Evolutionary conservation across 1,140 invertebrate species (phyloP), one percentile per base, ranked within the genome.

Genomic region (Drosophila miranda): DNA sequence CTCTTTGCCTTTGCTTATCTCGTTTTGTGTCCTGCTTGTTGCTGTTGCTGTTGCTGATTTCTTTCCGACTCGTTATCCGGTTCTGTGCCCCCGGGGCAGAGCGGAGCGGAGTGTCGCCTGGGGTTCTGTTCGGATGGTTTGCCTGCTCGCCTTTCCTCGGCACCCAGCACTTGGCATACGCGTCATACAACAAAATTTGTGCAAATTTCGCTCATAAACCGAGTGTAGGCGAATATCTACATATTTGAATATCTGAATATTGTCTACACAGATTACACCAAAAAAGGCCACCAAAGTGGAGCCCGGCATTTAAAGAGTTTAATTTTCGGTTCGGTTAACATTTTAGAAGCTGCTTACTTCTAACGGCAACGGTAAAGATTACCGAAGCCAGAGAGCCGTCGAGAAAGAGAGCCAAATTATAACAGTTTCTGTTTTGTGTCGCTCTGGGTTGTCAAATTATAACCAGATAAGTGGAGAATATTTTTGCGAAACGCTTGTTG

Each of bases 111-210:
- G 19, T 2, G 19, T 19, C 19, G 19, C 19, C 19, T 19, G 19
- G 19, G 16, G 16, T 16, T 16, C 16, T 16, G 16, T 16, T 16
- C 16, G 16, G 16, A 19, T 2, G 19, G 66, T 71, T 80, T 70
- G 73, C 77, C 60, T 86, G 61, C 77, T 86, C 23, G 41, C 34
- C 9, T 51, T 75, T 86, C 66, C 81, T 86, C 72, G 57, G 54
- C 77, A 72, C 88, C 89, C 71, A 81, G 63, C 75, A 89, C 30
- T 86, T 90, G 70, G 69, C 88, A 90, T 89, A 80, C 74, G 89
- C 69, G 59, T 57, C 72, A 54, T 71, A 88, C 88, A 90, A 90
- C 89, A 90, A 90, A 89, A 77, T 71, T 69, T 55, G 43, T 57
- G 70, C 68, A 83, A 80, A 75, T 38, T 72, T 72, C 23, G 69